Base-by-base conservation (phyloP, 2,888 invertebrate genomes). In the Drosophila putrida region DNA sequence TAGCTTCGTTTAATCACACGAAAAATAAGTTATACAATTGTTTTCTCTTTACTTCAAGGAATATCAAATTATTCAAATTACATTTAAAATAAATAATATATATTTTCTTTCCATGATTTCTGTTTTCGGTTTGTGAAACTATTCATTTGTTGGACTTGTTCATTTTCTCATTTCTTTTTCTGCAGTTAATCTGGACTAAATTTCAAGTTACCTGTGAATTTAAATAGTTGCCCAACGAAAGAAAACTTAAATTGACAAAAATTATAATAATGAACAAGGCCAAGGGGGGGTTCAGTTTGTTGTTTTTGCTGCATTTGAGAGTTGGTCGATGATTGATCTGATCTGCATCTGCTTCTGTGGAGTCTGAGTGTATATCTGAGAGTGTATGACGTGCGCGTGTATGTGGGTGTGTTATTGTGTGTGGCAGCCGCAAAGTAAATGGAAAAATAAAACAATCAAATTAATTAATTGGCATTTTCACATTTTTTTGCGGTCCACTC, bases 71-170 rank as follows among this genome's bases (percentile, higher is more conserved):
- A 78, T 78, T 67, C 59, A 72, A 76, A 85, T 76, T 70, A 69
- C 66, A 76, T 71, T 82, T 76, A 79, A 85, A 82, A 88, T 88
- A 82, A 82, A 82, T 82, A 88, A 79, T 71, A 77, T 84, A 79
- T 76, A 72, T 60, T 67, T 72, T 72, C 55, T n/a, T 33, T 60
- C 60, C 46, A 59, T 51, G 31, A 28, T 63, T 57, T 59, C 15
- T 69, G 47, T 62, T 33, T 50, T 51, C 57, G 25, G 43, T 58
- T 10, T 47, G 55, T 55, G 33, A 41, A 27, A 25, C 8, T 43
- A 41, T 54, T 9, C 41, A 33, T 53, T 10, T 43, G 1, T 1
- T 6, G 50, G 55, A 47, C 41, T 35, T n/a, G 35, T 31, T 47
- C 31, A 31, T 47, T 60, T 46, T 11, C 54, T 47, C 25, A 15